Evolutionary conservation across 2,797 vertebrate genomes (phyloP), one percentile per base, ranked within the genome.

Genomic region (Siniperca obscura): DNA sequence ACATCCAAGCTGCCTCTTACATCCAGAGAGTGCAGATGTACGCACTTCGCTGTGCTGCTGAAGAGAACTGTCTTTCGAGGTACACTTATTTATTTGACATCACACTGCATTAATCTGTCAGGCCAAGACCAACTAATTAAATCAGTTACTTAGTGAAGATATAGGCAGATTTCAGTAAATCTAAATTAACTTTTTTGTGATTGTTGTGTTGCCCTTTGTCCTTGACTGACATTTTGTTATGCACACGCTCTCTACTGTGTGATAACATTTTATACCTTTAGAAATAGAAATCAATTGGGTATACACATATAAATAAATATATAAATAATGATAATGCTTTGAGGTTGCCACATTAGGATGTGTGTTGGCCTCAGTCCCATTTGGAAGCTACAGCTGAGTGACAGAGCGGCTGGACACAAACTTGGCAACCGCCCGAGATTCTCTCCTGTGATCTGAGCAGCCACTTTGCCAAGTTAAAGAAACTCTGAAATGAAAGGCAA

Each of bases 1-100:
- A 95, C 89, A 96, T 97, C 83, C 95, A 97, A 82, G 92, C 95
- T 13, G 91, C 95, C 44, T 96, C 95, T 6, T 97, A 96, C 81
- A 91, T 97, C 65, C 95, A 97, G 86, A 94, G 94, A 73, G 90
- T 95, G 78, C 96, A 96, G 90, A 95, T 97, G 94, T 97, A 96
- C 34, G 94, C 96, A 1, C 92, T 97, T 25, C 92, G 94, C 73
- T 97, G 96, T 77, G 96, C 96, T 6, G 96, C 95, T 3, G 96
- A 97, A 50, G 96, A 97, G 72, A 96, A 96, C 89, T 97, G 96
- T 74, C 94, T 97, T 4, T 95, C 96, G 73, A 96, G 95, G 96
- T 97, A 72, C 46, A 6, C 30, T 61, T 30, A 10, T 62, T 78
- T 60, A 61, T 70, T 56, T 46, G 1, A 36, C n/a, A 38, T 74